Evolutionary conservation across 2,113 vertebrate genomes (phyloP).

Genomic region (Anser cygnoides): DNA sequence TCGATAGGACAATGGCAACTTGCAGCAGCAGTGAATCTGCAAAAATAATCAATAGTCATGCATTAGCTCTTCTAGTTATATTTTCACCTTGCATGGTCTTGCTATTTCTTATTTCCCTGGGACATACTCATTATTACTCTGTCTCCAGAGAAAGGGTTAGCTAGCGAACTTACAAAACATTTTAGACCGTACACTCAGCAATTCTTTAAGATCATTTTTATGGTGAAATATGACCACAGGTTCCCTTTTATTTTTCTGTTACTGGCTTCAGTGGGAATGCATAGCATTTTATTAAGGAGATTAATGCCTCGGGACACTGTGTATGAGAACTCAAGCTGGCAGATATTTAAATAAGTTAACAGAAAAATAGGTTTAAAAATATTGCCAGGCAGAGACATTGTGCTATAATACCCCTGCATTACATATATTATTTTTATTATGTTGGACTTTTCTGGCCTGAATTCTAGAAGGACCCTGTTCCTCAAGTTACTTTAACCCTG

Average conservation of each 20-base stretch:
- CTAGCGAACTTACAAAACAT: background rate
- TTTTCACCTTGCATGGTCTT: background rate
- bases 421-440: constrained; percentile 25
- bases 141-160: background rate
- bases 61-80: background rate
- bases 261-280: constrained; percentile 4
- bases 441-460: background rate
- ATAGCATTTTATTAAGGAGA: constrained; percentile 21
- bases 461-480: background rate
- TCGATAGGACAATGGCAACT: background rate
- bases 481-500: background rate
- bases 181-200: constrained; percentile 4
- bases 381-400: background rate
- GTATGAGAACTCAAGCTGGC: background rate
- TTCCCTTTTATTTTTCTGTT: constrained; percentile 19
- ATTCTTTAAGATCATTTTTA: constrained; percentile 12
- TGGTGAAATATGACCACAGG: background rate
- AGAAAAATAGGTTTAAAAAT: constrained; percentile 23
- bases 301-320: background rate
- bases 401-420: background rate
- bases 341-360: constrained; percentile 21
- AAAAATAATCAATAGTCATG: background rate
- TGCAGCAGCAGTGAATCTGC: background rate
- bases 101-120: background rate
- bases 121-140: background rate